Evolutionary conservation across 2,797 vertebrate genomes (phyloP).

Genomic region (Nyctalus aviator): DNA sequence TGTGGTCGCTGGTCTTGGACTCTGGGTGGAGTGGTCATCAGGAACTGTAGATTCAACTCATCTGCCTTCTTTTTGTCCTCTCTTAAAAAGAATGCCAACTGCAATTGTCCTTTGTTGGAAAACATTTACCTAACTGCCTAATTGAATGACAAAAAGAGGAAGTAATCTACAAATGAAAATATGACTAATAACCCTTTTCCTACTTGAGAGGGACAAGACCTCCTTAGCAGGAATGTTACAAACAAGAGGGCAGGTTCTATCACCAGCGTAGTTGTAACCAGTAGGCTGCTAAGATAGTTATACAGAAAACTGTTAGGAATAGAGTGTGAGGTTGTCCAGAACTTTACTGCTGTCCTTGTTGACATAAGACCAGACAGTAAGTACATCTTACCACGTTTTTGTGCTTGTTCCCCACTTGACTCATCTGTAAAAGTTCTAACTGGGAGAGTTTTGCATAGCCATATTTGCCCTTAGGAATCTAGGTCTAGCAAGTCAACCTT

Average conservation of each 20-base stretch:
- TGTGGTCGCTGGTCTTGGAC: background rate
- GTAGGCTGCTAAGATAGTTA: background rate
- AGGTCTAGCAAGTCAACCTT: slow-evolving; percentile 30
- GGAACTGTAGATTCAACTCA: background rate
- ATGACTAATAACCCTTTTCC: background rate
- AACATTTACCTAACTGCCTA: background rate
- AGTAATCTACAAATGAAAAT: background rate
- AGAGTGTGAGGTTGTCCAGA: background rate
- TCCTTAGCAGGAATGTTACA: background rate
- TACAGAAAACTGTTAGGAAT: background rate
- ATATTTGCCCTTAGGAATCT: background rate
- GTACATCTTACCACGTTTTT: background rate
- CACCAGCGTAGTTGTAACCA: background rate
- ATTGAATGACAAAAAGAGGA: background rate
- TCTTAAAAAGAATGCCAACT: background rate
- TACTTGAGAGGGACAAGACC: background rate
- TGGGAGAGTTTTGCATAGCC: background rate
- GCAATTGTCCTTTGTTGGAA: background rate
- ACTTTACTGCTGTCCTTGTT: background rate
- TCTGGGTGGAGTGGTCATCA: background rate
- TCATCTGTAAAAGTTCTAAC: background rate
- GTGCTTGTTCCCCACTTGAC: background rate
- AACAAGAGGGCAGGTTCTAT: background rate
- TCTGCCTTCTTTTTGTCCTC: background rate
- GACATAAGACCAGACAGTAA: background rate